Evolutionary conservation across 2,888 invertebrate species (phyloP).

Genomic region (Cyaniris semiargus): DNA sequence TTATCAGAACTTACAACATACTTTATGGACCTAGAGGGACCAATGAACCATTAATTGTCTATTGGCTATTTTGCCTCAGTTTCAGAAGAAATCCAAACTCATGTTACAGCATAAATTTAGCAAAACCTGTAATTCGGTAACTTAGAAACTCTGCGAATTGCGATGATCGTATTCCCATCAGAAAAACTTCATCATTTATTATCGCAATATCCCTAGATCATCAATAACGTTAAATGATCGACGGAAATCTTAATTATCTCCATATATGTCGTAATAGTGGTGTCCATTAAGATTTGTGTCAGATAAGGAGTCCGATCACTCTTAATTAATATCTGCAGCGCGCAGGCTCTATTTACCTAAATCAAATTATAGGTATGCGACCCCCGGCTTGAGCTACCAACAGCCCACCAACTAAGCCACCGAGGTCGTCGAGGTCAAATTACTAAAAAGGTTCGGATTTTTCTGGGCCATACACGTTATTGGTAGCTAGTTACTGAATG

Average conservation of each 20-base stretch:
- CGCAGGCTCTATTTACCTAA: constrained; percentile 2
- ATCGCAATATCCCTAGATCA: not conserved
- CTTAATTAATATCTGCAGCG: constrained; percentile 12
- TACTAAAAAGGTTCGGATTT: no score
- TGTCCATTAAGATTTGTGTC: constrained; percentile 10
- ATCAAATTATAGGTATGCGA: not conserved
- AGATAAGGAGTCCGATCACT: not conserved
- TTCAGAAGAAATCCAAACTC: no score
- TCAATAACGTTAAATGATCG: constrained; percentile 6
- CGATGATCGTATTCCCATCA: not conserved
- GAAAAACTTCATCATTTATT: not conserved
- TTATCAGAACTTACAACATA: not conserved
- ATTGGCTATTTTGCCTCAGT: not conserved
- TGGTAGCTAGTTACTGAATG: no score
- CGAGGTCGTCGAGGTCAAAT: no score
- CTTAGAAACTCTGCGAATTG: no score
- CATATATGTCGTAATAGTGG: constrained; percentile 19
- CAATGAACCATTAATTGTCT: not conserved
- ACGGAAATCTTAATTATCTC: constrained; percentile 2
- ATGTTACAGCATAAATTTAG: no score
- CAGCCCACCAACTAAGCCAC: no score
- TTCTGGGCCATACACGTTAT: no score
- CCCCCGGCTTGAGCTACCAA: no score
- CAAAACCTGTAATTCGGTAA: no score
- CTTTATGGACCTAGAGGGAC: not conserved